Evolutionary conservation across 2,113 vertebrate genomes (phyloP), one percentile per base, ranked within the genome.

Genomic region (Catagonus wagneri): DNA sequence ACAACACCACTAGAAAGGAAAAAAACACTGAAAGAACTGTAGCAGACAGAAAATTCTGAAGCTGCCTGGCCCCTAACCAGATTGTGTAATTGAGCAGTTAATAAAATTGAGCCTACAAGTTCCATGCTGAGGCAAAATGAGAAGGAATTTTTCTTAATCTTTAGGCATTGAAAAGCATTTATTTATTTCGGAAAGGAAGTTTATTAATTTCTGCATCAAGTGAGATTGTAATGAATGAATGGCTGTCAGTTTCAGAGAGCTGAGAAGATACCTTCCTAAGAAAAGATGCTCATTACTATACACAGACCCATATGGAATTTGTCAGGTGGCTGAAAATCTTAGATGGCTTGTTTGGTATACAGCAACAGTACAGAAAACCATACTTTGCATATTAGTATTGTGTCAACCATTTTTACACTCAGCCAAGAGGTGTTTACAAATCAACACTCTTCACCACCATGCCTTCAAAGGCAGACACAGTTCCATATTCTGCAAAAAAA

Each of bases 81-180:
- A 83, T 58, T 93, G 58, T 83, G 27, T 94, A 84, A 95, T 83
- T 91, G 76, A 88, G 54, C 34, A 90, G 68, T 81, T 95, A 96
- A 95, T 84, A 94, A 96, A 96, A 93, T 80, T 90, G 89, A 96
- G 71, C 76, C 58, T 88, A 69, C 61, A 85, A 63, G 54, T 93
- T 95, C 65, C 71, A 89, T 36, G 63, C 93, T 96, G 52, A 86
- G 78, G 39, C 80, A 93, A 95, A 93, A 92, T 84, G 39, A 92
- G 34, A 96, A 92, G 68, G 85, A 94, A 96, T 36, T 63, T 19
- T 68, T 94, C 88, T 95, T 95, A 94, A 95, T 84, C 69, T 90
- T 87, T 75, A 92, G 75, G 39, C 50, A 76, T 87, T 90, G 54
- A 79, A 84, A 84, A 96, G 58, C 39, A 72, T 74, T 69, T 90